Evolutionary conservation across 2,888 invertebrate species (phyloP), one percentile per base, ranked within the genome.

Genomic region (Odontocolon sp.): DNA sequence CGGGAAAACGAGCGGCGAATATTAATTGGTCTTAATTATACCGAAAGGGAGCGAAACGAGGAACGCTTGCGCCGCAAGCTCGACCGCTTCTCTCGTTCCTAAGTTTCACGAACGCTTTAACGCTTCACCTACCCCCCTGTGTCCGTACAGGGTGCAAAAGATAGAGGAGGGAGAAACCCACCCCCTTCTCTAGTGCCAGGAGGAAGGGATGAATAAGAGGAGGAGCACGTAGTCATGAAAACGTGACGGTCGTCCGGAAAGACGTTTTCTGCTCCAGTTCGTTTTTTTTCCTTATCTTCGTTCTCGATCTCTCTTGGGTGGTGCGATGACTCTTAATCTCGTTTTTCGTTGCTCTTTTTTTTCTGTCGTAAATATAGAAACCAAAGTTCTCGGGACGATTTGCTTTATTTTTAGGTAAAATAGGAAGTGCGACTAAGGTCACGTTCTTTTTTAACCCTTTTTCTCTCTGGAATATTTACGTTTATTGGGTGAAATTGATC

Each of bases 21-120:
- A 88, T 88, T 88, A 88, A 88, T 88, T 87, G 86, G 83, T 79
- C 84, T 86, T 87, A 87, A 88, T 87, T 86, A 87, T 86, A 83
- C 85, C 36, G 21, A 72, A 72, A 77, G 72, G 56, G 52, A 70
- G 69, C 57, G 59, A 59, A 57, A 57, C 8, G 45, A 2, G 56
- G 21, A 3, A 21, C 31, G 33, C 1, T 11, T 21, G 56, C 11
- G 26, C 33, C 56, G 57, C 42, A 42, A 71, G 67, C 76, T 57
- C 67, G 33, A 40, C 33, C 61, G 76, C 71, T 71, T 67, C 70
- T 54, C 66, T 59, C n/a, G n/a, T n/a, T 70, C 72, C 64, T 18
- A 77, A 77, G 56, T 72, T 77, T 72, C 52, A 42, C 72, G 52
- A 72, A 64, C 77, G 72, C 64, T 77, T 77, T 72, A 77, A 72